Base-by-base conservation (phyloP, 2,888 invertebrate genomes). In the Heliconius aoede region DNA sequence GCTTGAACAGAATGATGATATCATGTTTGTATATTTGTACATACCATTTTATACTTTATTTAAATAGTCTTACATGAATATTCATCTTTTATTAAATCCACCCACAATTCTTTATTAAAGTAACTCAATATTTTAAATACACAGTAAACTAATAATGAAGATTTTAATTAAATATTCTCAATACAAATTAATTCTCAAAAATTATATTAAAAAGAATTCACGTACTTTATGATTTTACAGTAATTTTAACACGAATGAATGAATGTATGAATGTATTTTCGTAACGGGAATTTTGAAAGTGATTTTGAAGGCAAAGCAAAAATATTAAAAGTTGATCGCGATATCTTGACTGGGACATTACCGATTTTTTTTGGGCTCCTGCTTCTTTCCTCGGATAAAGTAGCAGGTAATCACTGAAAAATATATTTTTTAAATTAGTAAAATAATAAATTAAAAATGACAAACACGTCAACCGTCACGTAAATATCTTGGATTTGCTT, bases 41-140 rank as follows among this genome's bases (percentile, higher is more conserved):
- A 69, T 75, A 75, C 40, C 30, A 26, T 75, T 75, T 75, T 75
- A 75, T 69, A 75, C 24, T 62, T 69, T 46, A 69, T 75, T 75
- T 69, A 75, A 75, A 69, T 61, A 69, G 61, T 69, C 61, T 69
- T 75, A 61, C 5, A 61, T 69, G 11, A 75, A 60, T 60, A 61
- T 46, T 26, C 30, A 62, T 32, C 18, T 75, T 75, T 75, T 75
- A 75, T 51, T 75, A 24, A 3, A 61, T 21, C 21, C 26, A 21
- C 8, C 26, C 36, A 9, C 24, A 51, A n/a, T 55, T 55, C 3
- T n/a, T 51, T n/a, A 51, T 46, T 46, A 46, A 46, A 15, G 18
- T 4, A 46, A 0, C 46, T 46, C 7, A 18, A 46, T 51, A 51
- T n/a, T n/a, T 51, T 21, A n/a, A 8, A 21, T 51, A 9, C 3